Evolutionary conservation across 2,888 invertebrate species (phyloP).

Genomic region (Phyllotreta cruciferae): DNA sequence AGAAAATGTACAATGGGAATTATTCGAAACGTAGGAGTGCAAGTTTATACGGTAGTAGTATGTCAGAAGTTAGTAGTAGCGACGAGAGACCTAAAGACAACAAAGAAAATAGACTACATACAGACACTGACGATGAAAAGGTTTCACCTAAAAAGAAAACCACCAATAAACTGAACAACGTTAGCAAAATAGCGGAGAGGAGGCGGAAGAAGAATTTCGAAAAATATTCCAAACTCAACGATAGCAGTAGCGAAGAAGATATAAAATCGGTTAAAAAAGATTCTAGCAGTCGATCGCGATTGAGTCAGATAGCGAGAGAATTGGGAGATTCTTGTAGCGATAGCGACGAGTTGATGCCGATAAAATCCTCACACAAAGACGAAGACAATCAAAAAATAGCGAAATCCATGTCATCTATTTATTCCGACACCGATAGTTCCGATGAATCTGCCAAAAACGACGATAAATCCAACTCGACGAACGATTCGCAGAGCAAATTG

Average conservation of each 20-base stretch:
- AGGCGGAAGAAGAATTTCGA: slow-evolving; percentile 52
- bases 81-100: slow-evolving; percentile 56
- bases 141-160: slow-evolving; percentile 55
- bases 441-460: slow-evolving; percentile 67
- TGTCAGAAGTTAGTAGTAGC: slow-evolving; percentile 64
- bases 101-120: slow-evolving; percentile 62
- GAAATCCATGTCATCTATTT: slow-evolving; percentile 77
- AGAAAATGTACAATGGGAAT: slow-evolving; percentile 79
- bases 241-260: slow-evolving; percentile 72
- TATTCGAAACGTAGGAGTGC: slow-evolving; percentile 68
- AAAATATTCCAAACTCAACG: slow-evolving; percentile 51
- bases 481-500: slow-evolving; percentile 72
- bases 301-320: slow-evolving; percentile 79
- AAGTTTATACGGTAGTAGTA: slow-evolving; percentile 71
- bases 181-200: slow-evolving; percentile 45
- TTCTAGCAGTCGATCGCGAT: slow-evolving; percentile 64
- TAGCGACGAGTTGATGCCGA: slow-evolving; percentile 77
- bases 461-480: slow-evolving; percentile 68
- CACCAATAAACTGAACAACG: slow-evolving; percentile 47
- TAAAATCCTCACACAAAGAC: slow-evolving; percentile 51
- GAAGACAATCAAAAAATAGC: slow-evolving; percentile 54
- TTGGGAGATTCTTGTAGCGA: slow-evolving; percentile 75
- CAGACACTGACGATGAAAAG: slow-evolving; percentile 63
- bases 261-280: slow-evolving; percentile 60
- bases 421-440: slow-evolving; percentile 78